Base-by-base conservation (phyloP, 2,797 vertebrate species). In the Acanthopagrus latus region DNA sequence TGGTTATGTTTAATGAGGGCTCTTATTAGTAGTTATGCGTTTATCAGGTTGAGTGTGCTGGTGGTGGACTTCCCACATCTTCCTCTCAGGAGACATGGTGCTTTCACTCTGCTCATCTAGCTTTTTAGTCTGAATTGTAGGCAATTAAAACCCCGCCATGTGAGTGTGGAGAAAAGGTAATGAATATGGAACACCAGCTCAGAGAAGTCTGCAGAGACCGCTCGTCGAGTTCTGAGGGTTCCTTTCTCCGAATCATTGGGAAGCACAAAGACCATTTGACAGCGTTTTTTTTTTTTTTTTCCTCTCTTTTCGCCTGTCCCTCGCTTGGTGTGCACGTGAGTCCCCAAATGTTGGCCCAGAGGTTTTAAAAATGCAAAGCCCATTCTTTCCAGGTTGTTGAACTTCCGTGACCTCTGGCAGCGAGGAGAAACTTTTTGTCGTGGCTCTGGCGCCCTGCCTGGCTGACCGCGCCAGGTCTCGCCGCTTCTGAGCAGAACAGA, bases 161-260 rank as follows among this genome's bases (percentile, higher is more conserved):
- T 86, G 80, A 90, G 84, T 66, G 78, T 79, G 83, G 65, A 74
- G 72, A 83, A 81, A 89, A 74, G 85, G 77, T 91, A 81, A 95
- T 95, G 93, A 95, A 94, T 94, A 95, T 95, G 94, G 89, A 95
- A 91, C 86, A 83, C 81, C 74, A 81, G 83, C 77, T 79, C 72
- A 27, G 77, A 75, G 87, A 89, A 55, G 81, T 93, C 94, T 73
- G 9, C 50, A 6, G 94, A 94, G 94, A 94, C 87, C 12, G 43
- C 75, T 87, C 78, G 78, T 76, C 54, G 86, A 90, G 81, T 94
- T 94, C 91, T 91, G 84, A 92, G 88, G 84, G 74, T 78, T 86
- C 81, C 80, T 89, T 87, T 88, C 87, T 88, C 77, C 85, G 88
- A 92, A 93, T 92, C 90, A 83, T 74, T 41, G 72, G 44, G 71